Base-by-base conservation (phyloP, 2,888 invertebrate species). In the Lymantria monacha region DNA sequence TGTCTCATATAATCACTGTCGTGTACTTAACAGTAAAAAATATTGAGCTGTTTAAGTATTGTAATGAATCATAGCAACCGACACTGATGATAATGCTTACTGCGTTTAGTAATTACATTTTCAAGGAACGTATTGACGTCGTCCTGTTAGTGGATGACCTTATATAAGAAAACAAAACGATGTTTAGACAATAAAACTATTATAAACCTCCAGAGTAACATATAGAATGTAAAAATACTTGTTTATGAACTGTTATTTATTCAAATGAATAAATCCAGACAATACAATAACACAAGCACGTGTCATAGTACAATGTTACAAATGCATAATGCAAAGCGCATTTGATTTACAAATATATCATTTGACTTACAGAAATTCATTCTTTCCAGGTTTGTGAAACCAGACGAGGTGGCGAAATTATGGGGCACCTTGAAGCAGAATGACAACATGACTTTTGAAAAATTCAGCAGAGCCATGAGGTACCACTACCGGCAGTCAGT, bases 371-470 rank as follows among this genome's bases (percentile, higher is more conserved):
- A 50, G 42, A 55, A 3, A 11, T n/a, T 59, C 33, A 61, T 51
- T 67, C 44, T 59, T 86, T 83, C 33, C 89, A 92, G 97, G 65
- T 97, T 98, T 71, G 96, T 97, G 10, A 95, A 96, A 70, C 96
- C 96, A 44, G 96, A 96, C 69, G 95, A 95, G 74, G 96, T 97
- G 5, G 97, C 97, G 0, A 94, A 95, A 70, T 91, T 97, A 43
- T 97, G 97, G 97, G 97, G 97, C 3, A 94, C 94, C 57, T 81
- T 96, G 79, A 97, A 97, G 79, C 95, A 96, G 79, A 97, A 97
- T 76, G 94, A 94, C 46, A 94, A 95, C 77, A 98, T 98, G 97
- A 97, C 96, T 41, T 98, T 97, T 76, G 97, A 97, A 81, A 98
- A 98, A 85, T 94, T 98, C 72, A 97, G 97, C 82, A 87, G 97